Conservation (phyloP, 2,113 vertebrate species). For the Alouatta palliata region DNA sequence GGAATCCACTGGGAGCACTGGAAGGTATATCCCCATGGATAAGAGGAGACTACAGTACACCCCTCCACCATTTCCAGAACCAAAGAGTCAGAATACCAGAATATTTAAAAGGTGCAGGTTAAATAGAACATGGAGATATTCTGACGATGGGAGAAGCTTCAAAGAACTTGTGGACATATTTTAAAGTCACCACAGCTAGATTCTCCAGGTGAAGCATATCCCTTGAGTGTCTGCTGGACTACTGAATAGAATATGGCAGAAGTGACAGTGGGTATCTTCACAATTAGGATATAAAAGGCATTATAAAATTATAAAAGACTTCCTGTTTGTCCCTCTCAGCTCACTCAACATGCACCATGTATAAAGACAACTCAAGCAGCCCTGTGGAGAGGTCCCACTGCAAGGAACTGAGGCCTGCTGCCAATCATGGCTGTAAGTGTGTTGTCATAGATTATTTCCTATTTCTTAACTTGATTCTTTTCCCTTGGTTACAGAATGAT, state of each 20-base stretch:
- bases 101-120: neutral
- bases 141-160: too few relatives aligned
- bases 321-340: neutral
- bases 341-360: neutral
- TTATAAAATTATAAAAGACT: neutral
- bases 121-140: neutral
- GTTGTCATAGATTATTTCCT: too few relatives aligned
- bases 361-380: neutral
- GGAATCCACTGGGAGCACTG: neutral
- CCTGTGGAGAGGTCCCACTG: neutral
- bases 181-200: too few relatives aligned
- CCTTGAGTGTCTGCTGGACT: neutral
- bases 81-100: neutral
- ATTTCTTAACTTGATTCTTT: too few relatives aligned
- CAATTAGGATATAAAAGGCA: neutral
- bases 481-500: too few relatives aligned
- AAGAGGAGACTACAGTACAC: neutral
- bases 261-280: neutral
- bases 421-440: rapidly evolving
- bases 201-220: neutral
- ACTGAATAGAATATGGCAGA: neutral
- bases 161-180: too few relatives aligned
- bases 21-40: neutral
- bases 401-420: neutral
- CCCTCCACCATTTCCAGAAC: neutral